phyloP scores from a whole-genome alignment of 1,140 invertebrate species.

The Pentalonia nigronervosa region DNA sequence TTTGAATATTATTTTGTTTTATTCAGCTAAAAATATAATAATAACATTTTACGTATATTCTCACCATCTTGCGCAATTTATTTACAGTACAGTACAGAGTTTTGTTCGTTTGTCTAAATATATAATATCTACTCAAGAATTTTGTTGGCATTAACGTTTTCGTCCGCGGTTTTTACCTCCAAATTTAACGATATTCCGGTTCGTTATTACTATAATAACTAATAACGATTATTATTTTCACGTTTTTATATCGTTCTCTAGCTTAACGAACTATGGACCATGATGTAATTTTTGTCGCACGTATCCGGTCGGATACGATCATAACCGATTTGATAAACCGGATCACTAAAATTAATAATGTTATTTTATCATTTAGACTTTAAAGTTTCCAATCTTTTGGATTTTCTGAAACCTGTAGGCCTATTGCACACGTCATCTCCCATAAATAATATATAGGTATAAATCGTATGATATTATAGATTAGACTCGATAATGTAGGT shows the following conservation, averaged over 20 bases:
- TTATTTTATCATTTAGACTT: neutral
- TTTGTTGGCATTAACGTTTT: neutral
- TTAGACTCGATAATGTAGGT: neutral
- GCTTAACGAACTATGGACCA: no score
- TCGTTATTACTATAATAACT: neutral
- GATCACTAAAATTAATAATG: no score
- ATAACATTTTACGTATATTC: neutral
- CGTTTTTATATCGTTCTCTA: neutral
- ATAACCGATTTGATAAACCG: no score
- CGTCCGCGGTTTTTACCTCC: neutral
- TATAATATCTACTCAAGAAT: neutral
- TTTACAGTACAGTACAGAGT: neutral
- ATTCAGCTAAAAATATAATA: neutral
- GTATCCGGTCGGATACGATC: no score
- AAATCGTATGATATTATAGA: neutral
- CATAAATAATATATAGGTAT: neutral
- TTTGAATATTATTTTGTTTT: neutral
- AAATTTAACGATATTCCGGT: neutral
- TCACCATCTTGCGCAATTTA: neutral
- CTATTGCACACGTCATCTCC: neutral
- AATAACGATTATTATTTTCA: neutral
- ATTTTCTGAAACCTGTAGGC: neutral
- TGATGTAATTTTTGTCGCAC: no score
- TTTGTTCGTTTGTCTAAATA: neutral
- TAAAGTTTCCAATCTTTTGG: neutral